Evolutionary conservation across 2,797 vertebrate species (phyloP), one percentile per base, ranked within the genome.

Genomic region (Alosa sapidissima): DNA sequence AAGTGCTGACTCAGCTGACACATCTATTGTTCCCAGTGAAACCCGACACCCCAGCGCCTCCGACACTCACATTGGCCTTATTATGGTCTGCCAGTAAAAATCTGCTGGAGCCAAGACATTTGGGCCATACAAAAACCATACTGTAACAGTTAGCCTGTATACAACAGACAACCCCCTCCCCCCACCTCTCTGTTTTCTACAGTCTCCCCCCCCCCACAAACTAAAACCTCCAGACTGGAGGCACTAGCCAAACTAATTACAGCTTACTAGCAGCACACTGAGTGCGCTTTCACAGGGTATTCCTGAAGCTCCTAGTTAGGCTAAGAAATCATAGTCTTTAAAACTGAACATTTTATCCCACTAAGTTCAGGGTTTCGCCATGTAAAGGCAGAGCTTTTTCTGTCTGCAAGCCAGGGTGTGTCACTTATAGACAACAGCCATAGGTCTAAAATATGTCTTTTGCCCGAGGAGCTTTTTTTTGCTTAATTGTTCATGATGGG

Each of bases 1-100:
- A 91, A 93, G 89, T 92, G 94, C 94, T 94, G 94, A 94, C 92
- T 95, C 93, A 95, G 93, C 91, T 89, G n/a, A 88, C 91, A 10
- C 85, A 88, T 86, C 93, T 89, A 95, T 95, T 95, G 94, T 95
- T 94, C 92, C 91, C 81, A 2, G 87, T 89, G 28, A 92, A 95
- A 95, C 92, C 89, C 89, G 91, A 94, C 92, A 93, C 93, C 92
- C 87, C 93, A 87, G 88, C 85, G 88, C 90, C 90, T 88, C 83
- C 89, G 89, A 90, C 89, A 19, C 68, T 41, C 51, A 52, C 33
- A 84, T 54, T 21, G 68, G 49, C 68, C 83, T 55, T 36, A 91
- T 91, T 88, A 87, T 90, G 89, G 89, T 88, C 89, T 75, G 68
- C 33, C 68, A 75, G 68, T 4, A 75, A 1, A 41, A 75, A 75